Conservation (phyloP, 1,140 invertebrate species). For the Drosophila seguyi region DNA sequence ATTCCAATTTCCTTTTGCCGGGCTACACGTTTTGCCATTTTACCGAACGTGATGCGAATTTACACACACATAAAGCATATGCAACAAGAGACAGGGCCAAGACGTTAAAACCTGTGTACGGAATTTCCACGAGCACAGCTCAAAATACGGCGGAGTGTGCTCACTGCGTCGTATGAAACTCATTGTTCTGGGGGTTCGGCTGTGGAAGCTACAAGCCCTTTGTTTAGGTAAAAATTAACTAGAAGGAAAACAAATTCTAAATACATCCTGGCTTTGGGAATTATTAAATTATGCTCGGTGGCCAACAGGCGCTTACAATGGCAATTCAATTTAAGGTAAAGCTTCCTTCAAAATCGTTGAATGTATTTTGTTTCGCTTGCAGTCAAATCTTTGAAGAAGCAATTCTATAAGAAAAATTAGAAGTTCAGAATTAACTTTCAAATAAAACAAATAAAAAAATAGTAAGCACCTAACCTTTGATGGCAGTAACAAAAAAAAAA, state of each 20-base stretch:
- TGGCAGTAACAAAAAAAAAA: conserved; percentile 27
- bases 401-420: no score
- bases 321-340: background rate
- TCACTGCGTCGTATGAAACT: conserved; percentile 45
- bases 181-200: conserved; percentile 30
- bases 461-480: background rate
- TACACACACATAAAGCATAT: conserved; percentile 60
- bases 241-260: background rate
- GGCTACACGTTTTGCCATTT: conserved; percentile 73
- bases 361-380: background rate
- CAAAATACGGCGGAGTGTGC: conserved; percentile 33
- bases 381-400: no score
- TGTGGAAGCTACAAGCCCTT: background rate
- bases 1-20: conserved; percentile 73
- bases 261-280: background rate
- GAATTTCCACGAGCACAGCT: conserved; percentile 21
- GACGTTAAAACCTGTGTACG: conserved; percentile 4
- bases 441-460: background rate
- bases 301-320: background rate
- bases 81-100: conserved; percentile 42
- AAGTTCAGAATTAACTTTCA: no score
- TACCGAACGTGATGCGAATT: conserved; percentile 74
- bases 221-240: background rate
- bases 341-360: background rate
- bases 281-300: background rate